Evolutionary conservation across 1,140 invertebrate genomes (phyloP), one percentile per base, ranked within the genome.

Genomic region (Teleopsis dalmanni): DNA sequence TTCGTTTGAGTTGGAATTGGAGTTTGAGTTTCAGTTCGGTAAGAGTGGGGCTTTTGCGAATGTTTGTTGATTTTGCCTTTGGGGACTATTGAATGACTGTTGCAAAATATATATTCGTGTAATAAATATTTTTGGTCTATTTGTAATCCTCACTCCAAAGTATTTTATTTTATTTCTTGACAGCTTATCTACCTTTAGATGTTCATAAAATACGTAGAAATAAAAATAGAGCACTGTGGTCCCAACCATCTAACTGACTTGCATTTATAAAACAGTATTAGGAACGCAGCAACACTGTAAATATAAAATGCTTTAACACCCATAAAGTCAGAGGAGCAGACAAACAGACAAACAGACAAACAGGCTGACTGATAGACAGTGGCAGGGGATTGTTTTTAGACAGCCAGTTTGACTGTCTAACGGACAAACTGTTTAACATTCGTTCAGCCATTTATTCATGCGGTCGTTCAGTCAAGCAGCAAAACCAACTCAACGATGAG

Each of bases 111-210:
- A n/a, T n/a, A n/a, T 31, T 31, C 29, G 29, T 31, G n/a, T n/a
- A 31, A 9, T n/a, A 56, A 57, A 56, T 57, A 55, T 57, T 58
- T 58, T 26, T 50, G 38, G 52, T 52, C 55, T 52, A 55, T 58
- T 58, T 58, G 57, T 57, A 58, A 58, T 54, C 55, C 57, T 40
- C 48, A 46, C 51, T 38, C 40, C 45, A 49, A 25, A n/a, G 18
- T n/a, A 47, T 10, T 7, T 26, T 16, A 10, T 16, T 37, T 14
- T 14, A 3, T 35, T 22, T 47, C 8, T 47, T 10, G 3, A 11
- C 16, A 34, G 33, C 45, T 37, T 37, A 47, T 47, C 45, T 27
- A 47, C 45, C 45, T 47, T 47, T 37, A 19, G 45, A 22, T 37
- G 31, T 47, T 37, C 45, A 37, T 47, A 47, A 47, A 47, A 47